Evolutionary conservation across 2,797 vertebrate genomes (phyloP).

Genomic region (Acanthurus tractus): DNA sequence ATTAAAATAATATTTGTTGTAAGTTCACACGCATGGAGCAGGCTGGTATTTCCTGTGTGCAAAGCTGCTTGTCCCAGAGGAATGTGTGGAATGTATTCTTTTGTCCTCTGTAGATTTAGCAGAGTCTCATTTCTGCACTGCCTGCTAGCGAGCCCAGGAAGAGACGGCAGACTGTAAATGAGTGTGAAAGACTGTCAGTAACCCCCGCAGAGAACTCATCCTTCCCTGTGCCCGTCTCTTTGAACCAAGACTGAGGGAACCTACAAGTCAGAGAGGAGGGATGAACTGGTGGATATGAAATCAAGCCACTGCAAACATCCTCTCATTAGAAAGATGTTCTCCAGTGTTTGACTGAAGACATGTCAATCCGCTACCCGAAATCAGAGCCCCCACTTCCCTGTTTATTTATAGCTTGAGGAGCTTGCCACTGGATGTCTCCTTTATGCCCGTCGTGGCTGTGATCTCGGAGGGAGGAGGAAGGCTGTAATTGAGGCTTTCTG

Average conservation of each 20-base stretch:
- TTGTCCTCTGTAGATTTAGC: constrained; percentile 77
- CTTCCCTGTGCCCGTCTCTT: constrained; percentile 22
- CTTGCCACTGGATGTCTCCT: constrained; percentile 60
- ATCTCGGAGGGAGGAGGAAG: constrained; percentile 60
- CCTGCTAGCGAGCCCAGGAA: constrained; percentile 48
- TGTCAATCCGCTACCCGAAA: constrained; percentile 54
- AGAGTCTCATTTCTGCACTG: constrained; percentile 65
- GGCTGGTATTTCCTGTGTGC: constrained; percentile 84
- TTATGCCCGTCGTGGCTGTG: constrained; percentile 58
- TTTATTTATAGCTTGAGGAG: constrained; percentile 74
- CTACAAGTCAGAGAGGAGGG: constrained; percentile 32
- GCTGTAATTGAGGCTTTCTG: constrained; percentile 74
- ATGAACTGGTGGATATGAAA: constrained; percentile 31
- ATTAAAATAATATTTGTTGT: constrained; percentile 73
- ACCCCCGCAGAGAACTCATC: constrained; percentile 47
- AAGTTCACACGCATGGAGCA: constrained; percentile 53
- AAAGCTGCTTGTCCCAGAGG: constrained; percentile 78
- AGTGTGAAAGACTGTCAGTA: constrained; percentile 41
- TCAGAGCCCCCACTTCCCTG: constrained; percentile 36
- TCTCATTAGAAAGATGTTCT: constrained; percentile 70
- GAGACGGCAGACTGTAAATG: constrained; percentile 57
- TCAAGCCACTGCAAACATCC: constrained; percentile 35
- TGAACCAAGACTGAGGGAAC: constrained; percentile 48
- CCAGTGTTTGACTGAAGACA: constrained; percentile 60
- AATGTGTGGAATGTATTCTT: constrained; percentile 84